These are phyloP conservation scores for Lutjanus argentimaculatus DNA, from an alignment of 2,797 vertebrate species.

Conservation along the genomic window DNA sequence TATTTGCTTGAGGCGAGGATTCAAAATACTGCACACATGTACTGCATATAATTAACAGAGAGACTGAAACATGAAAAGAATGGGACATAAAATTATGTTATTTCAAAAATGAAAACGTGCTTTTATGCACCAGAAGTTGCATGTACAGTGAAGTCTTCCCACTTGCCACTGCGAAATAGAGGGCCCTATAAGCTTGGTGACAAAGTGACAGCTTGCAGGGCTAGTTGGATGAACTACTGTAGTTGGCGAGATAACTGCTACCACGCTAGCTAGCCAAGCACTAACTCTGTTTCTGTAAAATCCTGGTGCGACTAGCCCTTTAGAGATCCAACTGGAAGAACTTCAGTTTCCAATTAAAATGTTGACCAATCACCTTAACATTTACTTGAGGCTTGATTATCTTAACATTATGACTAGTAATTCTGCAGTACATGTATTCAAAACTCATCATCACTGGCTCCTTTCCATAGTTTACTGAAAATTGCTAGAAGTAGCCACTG, in stretches of 20 bases:
- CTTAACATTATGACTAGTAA: not conserved
- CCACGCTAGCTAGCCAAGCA: not conserved
- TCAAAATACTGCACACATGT: conserved; percentile 10
- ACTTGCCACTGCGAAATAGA: not conserved
- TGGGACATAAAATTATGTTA: not conserved
- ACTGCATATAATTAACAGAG: not conserved
- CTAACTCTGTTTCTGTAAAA: not conserved
- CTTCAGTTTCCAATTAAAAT: not conserved
- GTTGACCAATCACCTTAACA: not conserved
- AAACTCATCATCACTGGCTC: not conserved
- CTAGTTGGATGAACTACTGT: not conserved
- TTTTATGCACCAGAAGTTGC: not conserved
- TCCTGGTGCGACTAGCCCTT: not conserved
- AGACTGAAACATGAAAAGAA: not conserved
- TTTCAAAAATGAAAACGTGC: not conserved
- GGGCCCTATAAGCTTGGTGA: not conserved
- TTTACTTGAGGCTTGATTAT: not conserved
- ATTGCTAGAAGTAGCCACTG: not conserved
- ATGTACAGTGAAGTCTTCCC: not conserved
- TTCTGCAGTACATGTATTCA: not conserved
- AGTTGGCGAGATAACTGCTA: not conserved
- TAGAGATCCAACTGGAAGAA: not conserved
- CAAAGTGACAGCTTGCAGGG: not conserved
- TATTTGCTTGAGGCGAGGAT: not conserved
- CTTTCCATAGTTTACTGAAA: not conserved